Evolutionary conservation across 2,888 invertebrate genomes (phyloP).

Genomic region (Drosophila cracens): DNA sequence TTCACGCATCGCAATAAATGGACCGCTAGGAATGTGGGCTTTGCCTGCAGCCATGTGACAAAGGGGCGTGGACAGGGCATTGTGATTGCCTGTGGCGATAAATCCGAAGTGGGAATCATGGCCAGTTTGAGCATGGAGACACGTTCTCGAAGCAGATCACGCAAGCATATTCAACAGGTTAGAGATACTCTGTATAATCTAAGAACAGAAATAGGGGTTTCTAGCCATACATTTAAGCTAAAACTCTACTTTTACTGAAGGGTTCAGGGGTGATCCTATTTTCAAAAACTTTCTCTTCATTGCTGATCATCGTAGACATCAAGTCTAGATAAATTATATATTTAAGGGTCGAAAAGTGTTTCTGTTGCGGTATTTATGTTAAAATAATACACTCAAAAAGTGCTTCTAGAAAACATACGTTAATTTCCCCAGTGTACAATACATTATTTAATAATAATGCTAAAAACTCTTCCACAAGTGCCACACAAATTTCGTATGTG

Average conservation of each 20-base stretch:
- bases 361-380: no score
- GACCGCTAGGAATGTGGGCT: slow-evolving; percentile 53
- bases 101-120: slow-evolving; percentile 52
- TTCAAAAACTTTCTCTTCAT: neutral
- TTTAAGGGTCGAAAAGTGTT: no score
- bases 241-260: neutral
- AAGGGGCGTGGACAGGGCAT: slow-evolving; percentile 50
- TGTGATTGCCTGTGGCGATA: slow-evolving; percentile 64
- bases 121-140: slow-evolving; percentile 23
- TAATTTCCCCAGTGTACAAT: no score
- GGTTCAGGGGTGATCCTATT: neutral
- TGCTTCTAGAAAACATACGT: no score
- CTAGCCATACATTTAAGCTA: neutral
- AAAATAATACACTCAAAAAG: no score
- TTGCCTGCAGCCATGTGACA: slow-evolving; percentile 61
- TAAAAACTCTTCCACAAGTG: no score
- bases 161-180: slow-evolving; percentile 44
- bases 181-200: neutral
- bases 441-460: no score
- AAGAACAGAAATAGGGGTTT: neutral
- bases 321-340: neutral
- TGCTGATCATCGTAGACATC: no score
- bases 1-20: slow-evolving; percentile 38
- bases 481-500: no score
- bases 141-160: slow-evolving; percentile 26